These are phyloP conservation scores for Spodoptera exigua DNA, from an alignment of 2,888 invertebrate genomes.

Conservation along the genomic window DNA sequence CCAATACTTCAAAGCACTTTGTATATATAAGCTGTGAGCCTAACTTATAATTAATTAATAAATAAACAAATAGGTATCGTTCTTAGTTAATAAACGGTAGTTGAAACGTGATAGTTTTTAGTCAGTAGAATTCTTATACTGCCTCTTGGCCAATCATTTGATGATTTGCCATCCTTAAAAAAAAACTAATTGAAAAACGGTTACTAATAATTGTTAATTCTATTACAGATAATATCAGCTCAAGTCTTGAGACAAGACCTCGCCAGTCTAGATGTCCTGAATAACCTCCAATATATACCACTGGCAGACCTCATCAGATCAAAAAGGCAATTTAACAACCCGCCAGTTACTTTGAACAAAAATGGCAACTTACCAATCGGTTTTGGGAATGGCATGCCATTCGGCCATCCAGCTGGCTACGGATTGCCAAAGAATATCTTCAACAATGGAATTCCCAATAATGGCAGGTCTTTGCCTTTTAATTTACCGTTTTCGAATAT, in stretches of 20 bases:
- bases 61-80: too few relatives aligned
- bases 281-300: slow-evolving; percentile 2
- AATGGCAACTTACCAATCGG: slow-evolving; percentile 17
- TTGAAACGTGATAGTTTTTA: too few relatives aligned
- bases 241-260: slow-evolving; percentile 51
- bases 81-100: too few relatives aligned
- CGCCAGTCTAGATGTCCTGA: slow-evolving; percentile 41
- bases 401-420: slow-evolving; percentile 7
- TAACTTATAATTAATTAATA: too few relatives aligned
- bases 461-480: slow-evolving; percentile 1
- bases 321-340: slow-evolving; percentile 30
- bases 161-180: too few relatives aligned
- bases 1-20: too few relatives aligned
- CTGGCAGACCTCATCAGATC: slow-evolving; percentile 13
- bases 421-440: slow-evolving; percentile 10
- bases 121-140: too few relatives aligned
- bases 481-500: slow-evolving; percentile 6
- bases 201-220: slow-evolving; percentile 30
- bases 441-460: slow-evolving; percentile 19
- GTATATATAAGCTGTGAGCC: too few relatives aligned
- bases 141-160: too few relatives aligned
- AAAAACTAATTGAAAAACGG: too few relatives aligned
- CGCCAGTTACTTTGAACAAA: not conserved
- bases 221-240: slow-evolving; percentile 56
- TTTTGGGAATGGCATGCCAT: slow-evolving; percentile 5